These are phyloP conservation scores for Drosophila mimetica DNA, from an alignment of 2,888 invertebrate species.

Conservation along the genomic window DNA sequence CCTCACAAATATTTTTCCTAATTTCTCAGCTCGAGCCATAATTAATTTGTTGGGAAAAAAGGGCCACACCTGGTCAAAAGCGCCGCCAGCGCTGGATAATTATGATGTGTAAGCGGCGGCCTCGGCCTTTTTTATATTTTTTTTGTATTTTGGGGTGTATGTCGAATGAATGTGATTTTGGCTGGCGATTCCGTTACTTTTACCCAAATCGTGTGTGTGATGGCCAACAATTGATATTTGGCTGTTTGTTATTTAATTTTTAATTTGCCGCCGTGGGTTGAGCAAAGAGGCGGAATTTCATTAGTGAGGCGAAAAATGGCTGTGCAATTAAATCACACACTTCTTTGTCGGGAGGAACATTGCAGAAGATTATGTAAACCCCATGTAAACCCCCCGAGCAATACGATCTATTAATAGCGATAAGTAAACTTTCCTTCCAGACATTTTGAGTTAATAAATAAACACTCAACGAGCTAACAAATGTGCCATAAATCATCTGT, in stretches of 20 bases:
- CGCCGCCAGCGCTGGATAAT: slow-evolving; percentile 65
- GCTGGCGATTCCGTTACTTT: slow-evolving; percentile 17
- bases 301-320: slow-evolving; percentile 11
- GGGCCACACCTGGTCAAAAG: slow-evolving; percentile 77
- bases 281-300: slow-evolving; percentile 17
- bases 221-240: slow-evolving; percentile 38
- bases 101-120: slow-evolving; percentile 58
- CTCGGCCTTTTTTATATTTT: slow-evolving; percentile 16
- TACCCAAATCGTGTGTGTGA: slow-evolving; percentile 29
- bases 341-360: slow-evolving; percentile 27
- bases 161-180: slow-evolving; percentile 6
- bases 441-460: slow-evolving; percentile 6
- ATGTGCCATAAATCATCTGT: background rate
- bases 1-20: slow-evolving; percentile 33
- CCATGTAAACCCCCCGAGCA: slow-evolving; percentile 6
- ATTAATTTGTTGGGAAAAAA: slow-evolving; percentile 67
- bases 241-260: slow-evolving; percentile 34
- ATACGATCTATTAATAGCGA: slow-evolving; percentile 9
- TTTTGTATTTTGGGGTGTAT: slow-evolving; percentile 2
- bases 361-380: slow-evolving; percentile 13
- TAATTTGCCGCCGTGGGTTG: slow-evolving; percentile 33
- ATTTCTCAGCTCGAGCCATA: slow-evolving; percentile 43
- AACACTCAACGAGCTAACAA: background rate
- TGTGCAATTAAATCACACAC: slow-evolving; percentile 6
- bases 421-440: slow-evolving; percentile 6